phyloP scores from a whole-genome alignment of 2,797 vertebrate species.

The Dromococcyx pavoninus region DNA sequence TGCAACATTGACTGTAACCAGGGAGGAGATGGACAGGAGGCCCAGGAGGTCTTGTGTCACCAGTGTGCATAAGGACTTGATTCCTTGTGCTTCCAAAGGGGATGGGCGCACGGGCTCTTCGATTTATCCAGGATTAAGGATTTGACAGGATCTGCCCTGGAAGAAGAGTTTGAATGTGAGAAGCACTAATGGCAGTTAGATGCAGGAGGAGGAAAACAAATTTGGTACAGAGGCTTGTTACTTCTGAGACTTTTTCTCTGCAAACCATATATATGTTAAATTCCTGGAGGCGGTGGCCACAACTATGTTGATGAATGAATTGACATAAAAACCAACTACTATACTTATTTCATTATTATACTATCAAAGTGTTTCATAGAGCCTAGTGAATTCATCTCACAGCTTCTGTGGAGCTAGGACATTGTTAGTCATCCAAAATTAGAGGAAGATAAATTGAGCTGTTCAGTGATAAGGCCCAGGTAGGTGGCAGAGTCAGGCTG shows the following conservation, averaged over 20 bases:
- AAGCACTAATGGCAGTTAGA: not conserved
- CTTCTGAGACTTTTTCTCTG: not conserved
- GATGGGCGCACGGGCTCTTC: not conserved
- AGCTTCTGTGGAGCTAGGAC: not conserved
- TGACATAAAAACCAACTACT: conserved; percentile 28
- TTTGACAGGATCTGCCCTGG: not conserved
- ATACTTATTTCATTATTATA: not conserved
- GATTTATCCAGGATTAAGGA: not conserved
- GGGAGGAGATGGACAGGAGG: not conserved
- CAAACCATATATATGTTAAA: not conserved
- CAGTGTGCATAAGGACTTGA: not conserved
- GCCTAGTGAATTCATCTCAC: conserved; percentile 3
- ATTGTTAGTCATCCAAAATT: not conserved
- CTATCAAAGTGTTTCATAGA: not conserved
- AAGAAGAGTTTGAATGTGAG: not conserved
- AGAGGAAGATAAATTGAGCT: not conserved
- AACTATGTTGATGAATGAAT: not conserved
- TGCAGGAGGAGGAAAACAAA: not conserved
- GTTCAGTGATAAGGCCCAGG: not conserved
- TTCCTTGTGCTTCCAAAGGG: not conserved
- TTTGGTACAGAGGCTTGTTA: not conserved
- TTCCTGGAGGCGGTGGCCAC: not conserved
- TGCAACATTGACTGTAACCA: not conserved
- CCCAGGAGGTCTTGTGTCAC: not conserved
- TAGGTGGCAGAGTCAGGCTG: not conserved